These are phyloP conservation scores for Cryptotis parvus DNA, from an alignment of 2,113 vertebrate genomes.

Conservation along the genomic window DNA sequence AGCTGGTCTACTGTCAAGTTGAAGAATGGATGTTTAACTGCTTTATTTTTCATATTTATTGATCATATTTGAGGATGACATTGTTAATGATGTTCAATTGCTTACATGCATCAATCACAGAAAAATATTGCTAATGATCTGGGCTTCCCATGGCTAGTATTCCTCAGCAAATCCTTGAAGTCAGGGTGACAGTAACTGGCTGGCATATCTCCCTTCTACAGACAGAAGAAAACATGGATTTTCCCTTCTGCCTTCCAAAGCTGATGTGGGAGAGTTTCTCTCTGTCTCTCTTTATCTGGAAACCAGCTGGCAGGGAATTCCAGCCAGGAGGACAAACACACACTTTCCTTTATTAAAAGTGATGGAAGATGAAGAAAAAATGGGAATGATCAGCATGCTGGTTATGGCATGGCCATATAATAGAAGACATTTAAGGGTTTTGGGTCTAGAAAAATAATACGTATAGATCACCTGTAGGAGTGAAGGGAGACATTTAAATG, in stretches of 20 bases:
- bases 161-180: neutral
- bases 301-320: too few relatives aligned
- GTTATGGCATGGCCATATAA: neutral
- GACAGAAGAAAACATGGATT: neutral
- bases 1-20: neutral
- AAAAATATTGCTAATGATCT: neutral
- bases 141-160: fast-evolving
- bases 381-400: too few relatives aligned
- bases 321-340: too few relatives aligned
- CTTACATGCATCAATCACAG: neutral
- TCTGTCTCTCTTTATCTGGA: neutral
- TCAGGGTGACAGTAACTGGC: too few relatives aligned
- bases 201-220: neutral
- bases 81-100: neutral
- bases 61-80: neutral
- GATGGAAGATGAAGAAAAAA: too few relatives aligned
- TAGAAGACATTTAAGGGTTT: too few relatives aligned
- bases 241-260: neutral
- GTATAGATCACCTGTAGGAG: too few relatives aligned
- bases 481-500: too few relatives aligned
- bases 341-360: too few relatives aligned
- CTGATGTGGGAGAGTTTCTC: neutral
- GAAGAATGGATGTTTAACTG: neutral
- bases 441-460: too few relatives aligned
- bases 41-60: neutral